These are phyloP conservation scores for Ptychadena robeensis DNA, from an alignment of 2,797 vertebrate genomes.

Conservation along the genomic window DNA sequence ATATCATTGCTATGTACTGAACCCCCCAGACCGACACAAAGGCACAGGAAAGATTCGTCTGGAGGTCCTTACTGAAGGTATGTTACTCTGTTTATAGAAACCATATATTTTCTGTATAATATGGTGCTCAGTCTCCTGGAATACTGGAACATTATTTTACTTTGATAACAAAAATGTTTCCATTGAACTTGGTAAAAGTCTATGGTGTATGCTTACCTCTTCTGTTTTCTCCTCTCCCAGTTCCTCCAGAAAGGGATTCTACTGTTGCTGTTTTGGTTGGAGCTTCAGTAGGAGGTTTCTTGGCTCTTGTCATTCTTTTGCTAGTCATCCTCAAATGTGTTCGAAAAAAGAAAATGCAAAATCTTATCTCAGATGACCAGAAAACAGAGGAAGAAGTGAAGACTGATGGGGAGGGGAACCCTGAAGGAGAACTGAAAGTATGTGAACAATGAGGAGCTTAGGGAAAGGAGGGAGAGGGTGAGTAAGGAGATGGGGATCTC, in stretches of 20 bases:
- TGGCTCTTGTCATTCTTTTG: constrained; percentile 92
- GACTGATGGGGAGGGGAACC: constrained; percentile 87
- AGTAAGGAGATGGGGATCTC: constrained; percentile 10
- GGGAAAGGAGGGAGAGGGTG: neutral
- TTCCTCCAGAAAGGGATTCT: constrained; percentile 90
- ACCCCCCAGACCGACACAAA: constrained; percentile 89
- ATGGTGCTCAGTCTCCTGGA: neutral
- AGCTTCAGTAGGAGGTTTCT: constrained; percentile 89
- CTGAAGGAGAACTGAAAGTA: constrained; percentile 91
- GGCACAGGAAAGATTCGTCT: constrained; percentile 84
- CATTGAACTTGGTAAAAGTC: neutral
- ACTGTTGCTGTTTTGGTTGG: constrained; percentile 94
- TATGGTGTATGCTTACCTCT: neutral
- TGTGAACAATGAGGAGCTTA: constrained; percentile 50
- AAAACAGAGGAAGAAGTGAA: constrained; percentile 98
- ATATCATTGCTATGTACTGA: constrained; percentile 91
- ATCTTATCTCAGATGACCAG: constrained; percentile 90
- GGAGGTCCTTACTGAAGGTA: constrained; percentile 88
- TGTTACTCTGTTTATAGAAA: constrained; percentile 61
- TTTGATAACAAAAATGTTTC: neutral
- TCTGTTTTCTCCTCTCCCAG: constrained; percentile 63
- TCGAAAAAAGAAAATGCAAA: constrained; percentile 90
- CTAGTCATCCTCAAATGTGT: constrained; percentile 95
- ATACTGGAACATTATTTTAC: neutral
- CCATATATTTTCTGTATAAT: neutral